These are phyloP conservation scores for Kryphioiulus occultus DNA, from an alignment of 2,888 invertebrate species.

Conservation along the genomic window DNA sequence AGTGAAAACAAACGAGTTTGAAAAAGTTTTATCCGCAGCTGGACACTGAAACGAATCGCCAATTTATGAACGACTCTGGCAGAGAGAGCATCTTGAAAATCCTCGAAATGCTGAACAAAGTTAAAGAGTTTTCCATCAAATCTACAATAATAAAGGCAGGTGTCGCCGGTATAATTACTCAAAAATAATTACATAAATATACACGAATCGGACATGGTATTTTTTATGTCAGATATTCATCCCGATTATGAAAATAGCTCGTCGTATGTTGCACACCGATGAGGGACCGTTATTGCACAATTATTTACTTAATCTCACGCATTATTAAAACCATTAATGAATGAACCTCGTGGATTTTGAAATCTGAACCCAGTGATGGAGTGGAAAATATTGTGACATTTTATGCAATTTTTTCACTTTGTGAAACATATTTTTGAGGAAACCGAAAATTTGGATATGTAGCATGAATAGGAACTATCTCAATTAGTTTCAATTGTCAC, in stretches of 20 bases:
- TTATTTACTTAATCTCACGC: conserved; percentile 2
- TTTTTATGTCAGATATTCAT: conserved; percentile 9
- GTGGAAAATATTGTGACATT: no score
- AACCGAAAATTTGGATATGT: no score
- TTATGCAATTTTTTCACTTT: no score
- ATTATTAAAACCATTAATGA: background rate
- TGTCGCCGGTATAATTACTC: background rate
- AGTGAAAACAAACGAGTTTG: conserved; percentile 12
- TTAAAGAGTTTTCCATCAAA: background rate
- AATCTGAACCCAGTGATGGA: background rate
- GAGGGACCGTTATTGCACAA: conserved; percentile 14
- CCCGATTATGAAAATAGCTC: background rate
- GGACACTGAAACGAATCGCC: background rate
- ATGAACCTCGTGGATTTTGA: background rate
- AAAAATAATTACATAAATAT: conserved; percentile 15
- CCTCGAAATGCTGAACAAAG: conserved; percentile 4
- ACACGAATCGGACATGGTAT: background rate
- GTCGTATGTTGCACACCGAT: background rate
- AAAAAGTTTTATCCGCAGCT: background rate
- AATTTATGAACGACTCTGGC: background rate
- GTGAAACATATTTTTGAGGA: no score
- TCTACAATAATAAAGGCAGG: background rate
- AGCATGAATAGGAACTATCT: no score
- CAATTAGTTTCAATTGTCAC: no score
- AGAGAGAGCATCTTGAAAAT: background rate